Base-by-base conservation (phyloP, 2,797 vertebrate species). In the Etheostoma nigrum region DNA sequence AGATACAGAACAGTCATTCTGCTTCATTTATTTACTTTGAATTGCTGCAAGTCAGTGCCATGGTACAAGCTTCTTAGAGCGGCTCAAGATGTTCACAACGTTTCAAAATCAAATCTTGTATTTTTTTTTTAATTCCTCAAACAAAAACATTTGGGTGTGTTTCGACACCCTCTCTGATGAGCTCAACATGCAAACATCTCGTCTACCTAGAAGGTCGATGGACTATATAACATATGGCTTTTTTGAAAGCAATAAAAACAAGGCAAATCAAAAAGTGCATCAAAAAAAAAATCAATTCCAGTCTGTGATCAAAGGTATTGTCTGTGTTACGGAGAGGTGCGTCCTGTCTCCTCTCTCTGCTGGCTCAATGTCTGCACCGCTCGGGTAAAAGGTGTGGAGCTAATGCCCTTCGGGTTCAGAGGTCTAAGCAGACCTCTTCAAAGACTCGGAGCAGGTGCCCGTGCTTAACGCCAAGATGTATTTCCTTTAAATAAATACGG, bases 181-280 rank as follows among this genome's bases (percentile, higher is more conserved):
- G 93, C 93, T 94, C 94, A 89, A 89, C 95, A 95, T 95, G 94
- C 95, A 95, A 94, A 94, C 88, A 93, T 92, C 92, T 92, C 40
- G 82, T 91, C 94, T 94, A 93, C 93, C 93, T 94, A 94, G 79
- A 93, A 94, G 90, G 92, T 92, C 76, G 87, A 90, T 89, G 88
- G 88, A 93, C 93, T 95, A 95, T 91, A 90, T 95, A 94, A 95
- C 82, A 88, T 96, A 96, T 96, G 95, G 95, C 95, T 96, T 96
- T 95, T 94, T 95, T 95, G 77, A 95, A 96, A 96, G 94, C 94
- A 91, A 92, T 92, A 93, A 93, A 93, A 94, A 93, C 88, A 90
- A 93, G 78, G 81, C 85, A 92, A 93, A 89, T 89, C 89, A 93
- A 96, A 96, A 96, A 97, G 96, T 96, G 96, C 96, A 96, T 96